These are phyloP conservation scores for Drosophila niveifrons DNA, from an alignment of 2,888 invertebrate species.

Conservation along the genomic window DNA sequence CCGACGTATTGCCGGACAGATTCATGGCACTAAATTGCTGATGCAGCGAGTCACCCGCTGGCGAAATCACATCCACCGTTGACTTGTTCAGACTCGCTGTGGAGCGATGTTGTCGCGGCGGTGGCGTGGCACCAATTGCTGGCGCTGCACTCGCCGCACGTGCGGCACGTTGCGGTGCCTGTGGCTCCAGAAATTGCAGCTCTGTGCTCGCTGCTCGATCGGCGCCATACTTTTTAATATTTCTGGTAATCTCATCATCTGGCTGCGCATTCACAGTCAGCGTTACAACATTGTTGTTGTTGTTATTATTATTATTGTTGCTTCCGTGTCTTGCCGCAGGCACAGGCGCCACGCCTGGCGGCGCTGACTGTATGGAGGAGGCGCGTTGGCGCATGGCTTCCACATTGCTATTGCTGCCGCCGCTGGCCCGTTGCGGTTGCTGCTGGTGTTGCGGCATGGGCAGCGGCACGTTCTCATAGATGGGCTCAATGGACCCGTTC, in stretches of 20 bases:
- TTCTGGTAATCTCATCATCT: slow-evolving; percentile 69
- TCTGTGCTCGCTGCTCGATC: slow-evolving; percentile 81
- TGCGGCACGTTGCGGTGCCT: slow-evolving; percentile 72
- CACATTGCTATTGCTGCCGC: slow-evolving; percentile 61
- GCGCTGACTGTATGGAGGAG: slow-evolving; percentile 90
- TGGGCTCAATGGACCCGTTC: slow-evolving; percentile 89
- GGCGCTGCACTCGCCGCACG: slow-evolving; percentile 82
- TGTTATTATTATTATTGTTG: slow-evolving; percentile 35
- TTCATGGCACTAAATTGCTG: slow-evolving; percentile 83
- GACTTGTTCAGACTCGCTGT: slow-evolving; percentile 76
- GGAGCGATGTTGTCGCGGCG: slow-evolving; percentile 80
- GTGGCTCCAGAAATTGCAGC: slow-evolving; percentile 75
- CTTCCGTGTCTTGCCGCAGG: slow-evolving; percentile 59
- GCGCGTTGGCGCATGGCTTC: slow-evolving; percentile 86
- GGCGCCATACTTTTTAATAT: slow-evolving; percentile 72
- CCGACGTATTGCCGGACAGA: slow-evolving; percentile 75
- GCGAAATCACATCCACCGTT: slow-evolving; percentile 68
- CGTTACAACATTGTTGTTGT: slow-evolving; percentile 60
- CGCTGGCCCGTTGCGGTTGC: slow-evolving; percentile 68
- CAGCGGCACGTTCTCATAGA: slow-evolving; percentile 92
- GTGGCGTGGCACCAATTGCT: slow-evolving; percentile 72
- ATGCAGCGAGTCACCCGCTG: slow-evolving; percentile 68
- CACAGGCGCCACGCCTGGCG: slow-evolving; percentile 86
- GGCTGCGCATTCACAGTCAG: slow-evolving; percentile 56
- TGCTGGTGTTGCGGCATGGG: slow-evolving; percentile 86